Evolutionary conservation across 1,140 invertebrate species (phyloP).

Genomic region (Trypoxylus dichotomus): DNA sequence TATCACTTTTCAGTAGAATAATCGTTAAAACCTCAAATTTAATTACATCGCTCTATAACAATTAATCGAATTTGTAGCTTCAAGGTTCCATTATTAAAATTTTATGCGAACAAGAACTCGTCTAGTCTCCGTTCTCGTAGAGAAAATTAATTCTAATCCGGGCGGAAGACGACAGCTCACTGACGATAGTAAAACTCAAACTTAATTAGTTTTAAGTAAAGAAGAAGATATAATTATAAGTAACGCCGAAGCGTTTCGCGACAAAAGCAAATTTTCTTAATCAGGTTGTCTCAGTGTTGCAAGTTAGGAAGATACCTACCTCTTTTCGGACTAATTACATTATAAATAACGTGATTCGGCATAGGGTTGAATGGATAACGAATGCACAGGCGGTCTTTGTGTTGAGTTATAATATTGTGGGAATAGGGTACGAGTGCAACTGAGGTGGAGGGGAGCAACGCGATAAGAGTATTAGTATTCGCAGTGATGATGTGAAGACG

Average conservation of each 20-base stretch:
- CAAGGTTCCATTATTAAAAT: neutral
- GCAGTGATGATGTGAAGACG: too few relatives aligned
- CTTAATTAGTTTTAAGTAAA: slow-evolving; percentile 4
- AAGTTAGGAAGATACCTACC: too few relatives aligned
- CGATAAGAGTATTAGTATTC: too few relatives aligned
- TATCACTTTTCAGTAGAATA: neutral
- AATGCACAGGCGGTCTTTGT: too few relatives aligned
- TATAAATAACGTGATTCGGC: too few relatives aligned
- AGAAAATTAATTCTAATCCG: neutral
- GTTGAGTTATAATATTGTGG: too few relatives aligned
- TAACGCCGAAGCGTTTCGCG: neutral
- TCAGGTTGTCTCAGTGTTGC: neutral
- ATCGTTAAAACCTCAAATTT: neutral
- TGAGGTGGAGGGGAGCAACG: too few relatives aligned
- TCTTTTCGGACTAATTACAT: too few relatives aligned
- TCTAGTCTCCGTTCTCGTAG: neutral
- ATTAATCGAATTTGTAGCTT: neutral
- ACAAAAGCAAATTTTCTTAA: neutral
- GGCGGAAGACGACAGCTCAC: neutral
- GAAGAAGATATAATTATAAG: neutral
- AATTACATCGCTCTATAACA: neutral
- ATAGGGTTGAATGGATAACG: too few relatives aligned
- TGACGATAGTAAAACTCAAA: neutral
- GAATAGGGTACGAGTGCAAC: too few relatives aligned
- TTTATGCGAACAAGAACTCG: neutral